Evolutionary conservation across 2,888 invertebrate genomes (phyloP).

Genomic region (Caenorhabditis doughertyi): DNA sequence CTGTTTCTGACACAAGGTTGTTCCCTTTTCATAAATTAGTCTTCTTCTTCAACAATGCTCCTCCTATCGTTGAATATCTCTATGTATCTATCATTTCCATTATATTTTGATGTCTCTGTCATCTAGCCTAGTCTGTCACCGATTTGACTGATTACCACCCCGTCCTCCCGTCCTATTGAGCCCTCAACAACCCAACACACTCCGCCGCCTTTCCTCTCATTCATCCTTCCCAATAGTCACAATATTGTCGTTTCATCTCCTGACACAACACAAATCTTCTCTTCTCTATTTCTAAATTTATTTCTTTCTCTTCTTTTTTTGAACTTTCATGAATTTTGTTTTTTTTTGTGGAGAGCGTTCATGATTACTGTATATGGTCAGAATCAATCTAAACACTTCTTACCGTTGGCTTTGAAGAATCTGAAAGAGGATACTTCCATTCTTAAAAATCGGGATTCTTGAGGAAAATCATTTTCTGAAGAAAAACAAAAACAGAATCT

Average conservation of each 20-base stretch:
- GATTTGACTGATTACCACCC: constrained; percentile 65
- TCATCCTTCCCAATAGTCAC: constrained; percentile 57
- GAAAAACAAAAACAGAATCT: neutral
- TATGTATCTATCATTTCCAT: neutral
- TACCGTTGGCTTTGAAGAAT: too few species aligned
- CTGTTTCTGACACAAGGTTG: constrained; percentile 16
- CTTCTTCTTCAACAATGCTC: constrained; percentile 27
- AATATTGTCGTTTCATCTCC: constrained; percentile 60
- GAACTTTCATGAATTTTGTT: too few species aligned
- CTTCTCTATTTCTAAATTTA: constrained; percentile 36
- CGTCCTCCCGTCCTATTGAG: constrained; percentile 27
- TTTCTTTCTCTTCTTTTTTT: neutral
- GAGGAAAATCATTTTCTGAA: neutral
- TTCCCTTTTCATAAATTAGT: constrained; percentile 47
- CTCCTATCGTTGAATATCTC: constrained; percentile 16
- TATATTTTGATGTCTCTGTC: constrained; percentile 29
- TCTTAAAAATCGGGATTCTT: too few species aligned
- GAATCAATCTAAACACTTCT: too few species aligned
- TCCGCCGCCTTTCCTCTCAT: constrained; percentile 15
- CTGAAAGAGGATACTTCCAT: too few species aligned
- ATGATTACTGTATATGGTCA: too few species aligned
- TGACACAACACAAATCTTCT: constrained; percentile 33
- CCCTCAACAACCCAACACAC: constrained; percentile 32
- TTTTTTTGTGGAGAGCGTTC: too few species aligned
- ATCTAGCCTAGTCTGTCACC: constrained; percentile 46